Percentiles rank a stretch among this genome's conserved stretches.
Conservation (phyloP, 2,888 invertebrate genomes). For the Drepanosiphum platanoidis region DNA sequence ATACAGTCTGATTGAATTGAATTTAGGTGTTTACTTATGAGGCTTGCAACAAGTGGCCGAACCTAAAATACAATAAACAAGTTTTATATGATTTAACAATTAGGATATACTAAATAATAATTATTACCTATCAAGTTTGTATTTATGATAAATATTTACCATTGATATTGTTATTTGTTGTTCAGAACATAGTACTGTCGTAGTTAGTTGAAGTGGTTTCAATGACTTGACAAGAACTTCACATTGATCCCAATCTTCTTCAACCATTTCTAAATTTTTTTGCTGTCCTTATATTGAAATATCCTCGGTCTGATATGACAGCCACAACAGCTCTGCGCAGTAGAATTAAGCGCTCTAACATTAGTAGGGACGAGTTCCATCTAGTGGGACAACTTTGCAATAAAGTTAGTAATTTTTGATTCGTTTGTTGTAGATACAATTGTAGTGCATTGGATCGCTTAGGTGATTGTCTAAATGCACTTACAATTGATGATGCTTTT, state of each 20-base stretch:
- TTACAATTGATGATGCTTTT: neutral
- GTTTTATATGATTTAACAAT: neutral
- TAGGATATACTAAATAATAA: no score
- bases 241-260: neutral
- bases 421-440: constrained; percentile 4
- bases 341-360: neutral
- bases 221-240: no score
- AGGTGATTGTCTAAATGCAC: neutral
- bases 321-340: neutral
- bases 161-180: no score
- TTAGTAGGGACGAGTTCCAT: constrained; percentile 3
- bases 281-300: neutral
- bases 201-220: no score
- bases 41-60: neutral
- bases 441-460: constrained; percentile 2
- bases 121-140: no score
- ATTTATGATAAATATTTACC: no score
- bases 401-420: neutral
- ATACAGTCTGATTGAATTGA: neutral
- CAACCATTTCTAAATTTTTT: neutral
- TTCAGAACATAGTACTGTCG: no score
- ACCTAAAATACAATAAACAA: neutral
- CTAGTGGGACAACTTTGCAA: constrained; percentile 28
- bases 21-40: neutral
- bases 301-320: neutral